These are phyloP conservation scores for Philonicus albiceps DNA, from an alignment of 2,888 invertebrate genomes.

Conservation along the genomic window DNA sequence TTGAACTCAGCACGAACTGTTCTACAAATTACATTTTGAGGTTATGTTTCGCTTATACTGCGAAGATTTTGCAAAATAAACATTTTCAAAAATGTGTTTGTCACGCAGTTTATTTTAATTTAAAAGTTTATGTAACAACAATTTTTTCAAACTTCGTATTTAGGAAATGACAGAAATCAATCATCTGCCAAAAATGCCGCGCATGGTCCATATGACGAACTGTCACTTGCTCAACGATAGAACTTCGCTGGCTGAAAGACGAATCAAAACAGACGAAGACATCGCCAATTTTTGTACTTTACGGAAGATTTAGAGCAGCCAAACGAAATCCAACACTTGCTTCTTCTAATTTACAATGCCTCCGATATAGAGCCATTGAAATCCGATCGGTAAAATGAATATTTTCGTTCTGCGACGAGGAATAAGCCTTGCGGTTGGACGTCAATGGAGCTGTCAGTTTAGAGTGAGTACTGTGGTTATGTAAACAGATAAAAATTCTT, in stretches of 20 bases:
- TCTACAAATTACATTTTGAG: not conserved
- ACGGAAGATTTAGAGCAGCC: not conserved
- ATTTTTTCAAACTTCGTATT: not conserved
- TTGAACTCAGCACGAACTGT: not conserved
- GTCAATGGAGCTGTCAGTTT: slow-evolving; percentile 50
- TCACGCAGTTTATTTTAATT: not conserved
- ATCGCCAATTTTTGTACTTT: not conserved
- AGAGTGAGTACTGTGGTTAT: slow-evolving; percentile 50
- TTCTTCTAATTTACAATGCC: not conserved
- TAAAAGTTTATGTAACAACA: not conserved
- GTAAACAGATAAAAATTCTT: slow-evolving; percentile 48
- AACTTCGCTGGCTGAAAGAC: not conserved
- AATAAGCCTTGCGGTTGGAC: slow-evolving; percentile 49
- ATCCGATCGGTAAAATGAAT: not conserved
- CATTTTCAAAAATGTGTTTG: too few species aligned
- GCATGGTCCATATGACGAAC: not conserved
- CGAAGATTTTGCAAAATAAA: not conserved
- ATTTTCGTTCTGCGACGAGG: slow-evolving; percentile 39
- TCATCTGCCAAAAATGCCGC: not conserved
- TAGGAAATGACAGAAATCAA: not conserved
- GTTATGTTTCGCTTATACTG: not conserved
- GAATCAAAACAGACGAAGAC: not conserved
- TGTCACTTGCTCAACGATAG: not conserved
- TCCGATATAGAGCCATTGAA: not conserved
- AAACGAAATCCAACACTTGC: not conserved